Evolutionary conservation across 2,797 vertebrate species (phyloP).

Genomic region (Megaceryle alcyon): DNA sequence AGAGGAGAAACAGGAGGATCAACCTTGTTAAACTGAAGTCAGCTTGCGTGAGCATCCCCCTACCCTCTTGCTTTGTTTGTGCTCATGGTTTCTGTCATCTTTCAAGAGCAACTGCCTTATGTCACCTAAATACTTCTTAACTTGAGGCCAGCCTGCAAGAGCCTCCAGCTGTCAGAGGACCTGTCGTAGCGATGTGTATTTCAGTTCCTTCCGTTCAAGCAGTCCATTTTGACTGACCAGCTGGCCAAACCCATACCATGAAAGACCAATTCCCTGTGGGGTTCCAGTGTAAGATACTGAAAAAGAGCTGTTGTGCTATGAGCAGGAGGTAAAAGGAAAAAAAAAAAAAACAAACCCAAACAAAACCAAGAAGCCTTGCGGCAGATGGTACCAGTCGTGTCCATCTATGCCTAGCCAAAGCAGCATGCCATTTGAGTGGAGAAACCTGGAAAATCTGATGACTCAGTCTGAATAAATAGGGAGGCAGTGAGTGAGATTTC

Average conservation of each 20-base stretch:
- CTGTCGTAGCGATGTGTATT: not conserved
- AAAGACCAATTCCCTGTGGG: not conserved
- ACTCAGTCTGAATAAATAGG: conserved; percentile 23
- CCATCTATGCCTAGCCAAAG: conserved; percentile 44
- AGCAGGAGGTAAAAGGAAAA: conserved; percentile 26
- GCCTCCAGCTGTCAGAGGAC: not conserved
- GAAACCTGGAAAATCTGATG: conserved; percentile 52
- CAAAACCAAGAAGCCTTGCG: not conserved
- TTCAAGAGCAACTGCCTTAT: not conserved
- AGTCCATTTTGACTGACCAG: not conserved
- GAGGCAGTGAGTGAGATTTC: conserved; percentile 27
- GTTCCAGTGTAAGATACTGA: not conserved
- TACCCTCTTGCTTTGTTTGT: not conserved
- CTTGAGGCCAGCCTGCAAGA: not conserved
- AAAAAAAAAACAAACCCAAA: not conserved
- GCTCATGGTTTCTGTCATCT: not conserved
- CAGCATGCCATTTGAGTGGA: conserved; percentile 6
- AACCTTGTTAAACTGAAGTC: not conserved
- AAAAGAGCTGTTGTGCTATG: conserved; percentile 30
- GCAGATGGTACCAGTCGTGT: conserved; percentile 49
- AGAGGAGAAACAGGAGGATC: not conserved
- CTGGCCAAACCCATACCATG: not conserved
- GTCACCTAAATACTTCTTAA: not conserved
- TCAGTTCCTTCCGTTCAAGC: not conserved
- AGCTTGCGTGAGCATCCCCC: not conserved